Percentiles rank a stretch among this genome's conserved stretches.
Evolutionary conservation across 2,888 invertebrate genomes (phyloP).

Genomic region (Iphiclides podalirius): DNA sequence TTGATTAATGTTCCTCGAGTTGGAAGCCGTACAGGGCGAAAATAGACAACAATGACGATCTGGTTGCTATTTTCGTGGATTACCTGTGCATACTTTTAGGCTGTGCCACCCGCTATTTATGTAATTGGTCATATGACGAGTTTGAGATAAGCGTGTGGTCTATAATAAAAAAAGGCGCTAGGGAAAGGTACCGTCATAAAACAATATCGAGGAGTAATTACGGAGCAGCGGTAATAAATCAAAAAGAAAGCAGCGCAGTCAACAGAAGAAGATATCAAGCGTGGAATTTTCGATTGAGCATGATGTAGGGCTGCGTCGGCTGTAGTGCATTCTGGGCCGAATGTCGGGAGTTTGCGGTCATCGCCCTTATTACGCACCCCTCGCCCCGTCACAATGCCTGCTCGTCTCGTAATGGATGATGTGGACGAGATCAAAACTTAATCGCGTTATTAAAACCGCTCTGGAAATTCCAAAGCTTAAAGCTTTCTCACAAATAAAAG

Average conservation of each 20-base stretch:
- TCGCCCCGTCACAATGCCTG: constrained; percentile 36
- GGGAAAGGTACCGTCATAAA: constrained; percentile 31
- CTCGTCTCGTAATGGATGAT: constrained; percentile 52
- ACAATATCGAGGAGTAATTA: constrained; percentile 49
- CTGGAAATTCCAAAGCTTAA: constrained; percentile 18
- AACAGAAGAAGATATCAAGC: constrained; percentile 69
- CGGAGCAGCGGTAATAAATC: constrained; percentile 57
- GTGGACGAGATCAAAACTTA: constrained; percentile 44
- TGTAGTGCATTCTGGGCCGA: constrained; percentile 71
- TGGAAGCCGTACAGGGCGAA: constrained; percentile 12
- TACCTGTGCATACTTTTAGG: not conserved
- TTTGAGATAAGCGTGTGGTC: no score
- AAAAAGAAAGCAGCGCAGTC: constrained; percentile 64
- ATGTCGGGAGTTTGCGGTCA: constrained; percentile 60
- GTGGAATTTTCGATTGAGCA: constrained; percentile 68
- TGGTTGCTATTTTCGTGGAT: no score
- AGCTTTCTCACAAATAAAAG: no score
- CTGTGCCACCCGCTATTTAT: no score
- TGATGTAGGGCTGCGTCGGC: constrained; percentile 63
- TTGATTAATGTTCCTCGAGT: constrained; percentile 13
- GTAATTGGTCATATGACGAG: no score
- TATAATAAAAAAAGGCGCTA: constrained; percentile 3
- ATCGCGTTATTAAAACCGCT: constrained; percentile 48
- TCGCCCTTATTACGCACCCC: constrained; percentile 55
- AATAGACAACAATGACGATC: constrained; percentile 4